phyloP scores from a whole-genome alignment of 2,797 vertebrate genomes.

The Rhinophrynus dorsalis region DNA sequence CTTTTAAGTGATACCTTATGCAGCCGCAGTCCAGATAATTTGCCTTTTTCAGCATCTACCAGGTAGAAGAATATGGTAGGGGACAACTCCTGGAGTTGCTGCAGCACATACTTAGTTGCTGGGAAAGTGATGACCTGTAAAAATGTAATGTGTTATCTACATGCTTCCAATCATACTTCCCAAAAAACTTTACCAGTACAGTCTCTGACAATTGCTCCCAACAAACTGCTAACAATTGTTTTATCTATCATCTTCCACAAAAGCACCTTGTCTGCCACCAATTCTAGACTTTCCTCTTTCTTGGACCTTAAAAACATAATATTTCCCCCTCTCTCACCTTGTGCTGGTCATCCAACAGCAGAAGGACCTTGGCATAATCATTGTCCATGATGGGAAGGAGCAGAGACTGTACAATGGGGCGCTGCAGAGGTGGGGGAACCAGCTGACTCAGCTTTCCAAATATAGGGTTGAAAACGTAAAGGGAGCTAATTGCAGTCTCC shows the following conservation, averaged over 20 bases:
- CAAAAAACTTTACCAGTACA: too few relatives aligned
- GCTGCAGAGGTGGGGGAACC: conserved; percentile 79
- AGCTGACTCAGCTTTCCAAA: conserved; percentile 94
- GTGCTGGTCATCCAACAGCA: conserved; percentile 89
- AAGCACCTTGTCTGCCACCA: too few relatives aligned
- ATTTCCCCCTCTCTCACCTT: conserved; percentile 75
- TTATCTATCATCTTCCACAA: too few relatives aligned
- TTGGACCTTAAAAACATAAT: too few relatives aligned
- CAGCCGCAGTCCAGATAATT: conserved; percentile 86
- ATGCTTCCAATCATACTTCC: too few relatives aligned
- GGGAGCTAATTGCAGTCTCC: conserved; percentile 83
- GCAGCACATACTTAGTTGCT: conserved; percentile 88
- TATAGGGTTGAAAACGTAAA: conserved; percentile 96
- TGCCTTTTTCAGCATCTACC: conserved; percentile 82
- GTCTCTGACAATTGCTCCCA: too few relatives aligned
- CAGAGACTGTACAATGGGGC: conserved; percentile 88
- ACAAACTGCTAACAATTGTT: too few relatives aligned
- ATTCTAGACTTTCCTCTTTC: too few relatives aligned
- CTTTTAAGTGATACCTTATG: conserved; percentile 70
- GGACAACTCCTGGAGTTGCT: conserved; percentile 89
- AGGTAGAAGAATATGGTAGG: conserved; percentile 91
- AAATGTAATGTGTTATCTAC: too few relatives aligned
- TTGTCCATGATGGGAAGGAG: conserved; percentile 94
- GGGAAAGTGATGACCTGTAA: conserved; percentile 90
- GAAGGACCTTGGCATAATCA: conserved; percentile 92